These are phyloP conservation scores for Ascidia mentula DNA, from an alignment of 23 tunicate genomes.

Conservation along the genomic window DNA sequence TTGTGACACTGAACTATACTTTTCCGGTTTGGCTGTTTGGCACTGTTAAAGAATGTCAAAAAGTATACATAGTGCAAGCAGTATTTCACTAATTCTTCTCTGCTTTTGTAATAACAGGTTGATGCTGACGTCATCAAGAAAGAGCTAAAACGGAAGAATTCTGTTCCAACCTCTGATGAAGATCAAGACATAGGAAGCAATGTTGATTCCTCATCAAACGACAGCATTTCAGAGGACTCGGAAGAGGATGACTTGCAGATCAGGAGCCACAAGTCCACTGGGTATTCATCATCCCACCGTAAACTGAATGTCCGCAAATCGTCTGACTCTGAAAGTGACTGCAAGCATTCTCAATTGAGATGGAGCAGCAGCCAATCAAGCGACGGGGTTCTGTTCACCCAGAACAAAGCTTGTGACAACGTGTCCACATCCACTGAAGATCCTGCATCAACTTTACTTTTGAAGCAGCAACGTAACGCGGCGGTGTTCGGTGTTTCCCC, in stretches of 20 bases:
- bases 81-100: no score
- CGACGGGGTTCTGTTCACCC: not conserved
- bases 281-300: not conserved
- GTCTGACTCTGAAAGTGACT: constrained; percentile 42
- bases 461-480: constrained; percentile 22
- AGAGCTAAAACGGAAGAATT: constrained; percentile 20
- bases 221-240: constrained; percentile 26
- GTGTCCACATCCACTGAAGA: not conserved
- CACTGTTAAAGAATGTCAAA: no score
- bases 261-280: not conserved
- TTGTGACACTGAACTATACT: no score
- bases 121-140: constrained; percentile 70
- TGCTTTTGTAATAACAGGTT: no score
- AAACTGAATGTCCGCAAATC: constrained; percentile 6
- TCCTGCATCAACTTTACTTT: not conserved
- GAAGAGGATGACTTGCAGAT: constrained; percentile 15
- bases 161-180: constrained; percentile 32
- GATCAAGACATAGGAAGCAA: constrained; percentile 8
- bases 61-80: no score
- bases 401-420: not conserved
- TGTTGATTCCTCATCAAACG: constrained; percentile 19
- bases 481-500: constrained; percentile 71
- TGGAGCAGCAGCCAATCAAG: not conserved
- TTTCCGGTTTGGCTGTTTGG: no score
- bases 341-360: not conserved